Evolutionary conservation across 2,113 vertebrate species (phyloP).

Genomic region (Diphyllodes magnificus): DNA sequence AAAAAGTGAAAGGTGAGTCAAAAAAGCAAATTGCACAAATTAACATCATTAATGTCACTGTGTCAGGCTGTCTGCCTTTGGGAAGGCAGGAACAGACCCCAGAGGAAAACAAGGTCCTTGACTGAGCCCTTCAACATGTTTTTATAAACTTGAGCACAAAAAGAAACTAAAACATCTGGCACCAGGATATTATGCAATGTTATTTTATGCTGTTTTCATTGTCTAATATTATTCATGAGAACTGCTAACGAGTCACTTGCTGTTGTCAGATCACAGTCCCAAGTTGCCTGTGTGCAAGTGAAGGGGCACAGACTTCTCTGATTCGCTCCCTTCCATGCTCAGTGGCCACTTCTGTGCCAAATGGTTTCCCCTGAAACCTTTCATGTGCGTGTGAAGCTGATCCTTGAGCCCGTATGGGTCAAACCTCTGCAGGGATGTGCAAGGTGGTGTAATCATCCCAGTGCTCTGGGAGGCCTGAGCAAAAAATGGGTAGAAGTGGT

Average conservation of each 20-base stretch:
- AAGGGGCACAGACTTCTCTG: background rate
- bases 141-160: constrained; percentile 34
- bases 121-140: background rate
- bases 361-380: background rate
- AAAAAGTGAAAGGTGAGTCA: background rate
- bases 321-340: background rate
- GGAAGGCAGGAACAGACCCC: background rate
- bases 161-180: constrained; percentile 37
- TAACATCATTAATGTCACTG: background rate
- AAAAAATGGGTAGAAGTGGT: background rate
- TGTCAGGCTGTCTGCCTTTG: background rate
- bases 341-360: background rate
- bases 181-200: constrained; percentile 45
- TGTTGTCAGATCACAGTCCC: background rate
- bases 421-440: background rate
- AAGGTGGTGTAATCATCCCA: no score
- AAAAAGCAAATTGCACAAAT: background rate
- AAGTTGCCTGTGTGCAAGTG: background rate
- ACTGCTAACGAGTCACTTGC: background rate
- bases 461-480: background rate
- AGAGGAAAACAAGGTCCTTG: background rate
- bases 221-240: background rate
- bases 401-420: background rate
- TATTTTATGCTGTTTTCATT: constrained; percentile 12
- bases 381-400: background rate